These are phyloP conservation scores for Limnothrissa miodon DNA, from an alignment of 2,113 vertebrate genomes.

Conservation along the genomic window DNA sequence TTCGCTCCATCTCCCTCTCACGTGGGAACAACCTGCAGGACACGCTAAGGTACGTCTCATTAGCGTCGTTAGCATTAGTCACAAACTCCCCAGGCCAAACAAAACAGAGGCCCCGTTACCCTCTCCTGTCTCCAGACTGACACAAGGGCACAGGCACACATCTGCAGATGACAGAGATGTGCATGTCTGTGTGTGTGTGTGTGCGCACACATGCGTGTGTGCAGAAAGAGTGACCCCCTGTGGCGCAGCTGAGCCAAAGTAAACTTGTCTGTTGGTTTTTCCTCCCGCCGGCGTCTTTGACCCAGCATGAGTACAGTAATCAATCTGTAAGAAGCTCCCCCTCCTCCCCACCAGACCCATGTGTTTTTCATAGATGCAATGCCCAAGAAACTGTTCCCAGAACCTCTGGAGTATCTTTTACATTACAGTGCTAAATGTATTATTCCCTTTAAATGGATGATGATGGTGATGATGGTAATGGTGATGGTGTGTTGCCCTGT, in stretches of 20 bases:
- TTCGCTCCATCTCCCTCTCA: slow-evolving; percentile 95
- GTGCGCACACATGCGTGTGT: neutral
- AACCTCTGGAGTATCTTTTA: neutral
- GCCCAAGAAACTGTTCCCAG: neutral
- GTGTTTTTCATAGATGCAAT: neutral
- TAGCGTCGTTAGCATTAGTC: neutral
- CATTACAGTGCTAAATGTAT: neutral
- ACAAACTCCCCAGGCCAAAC: neutral
- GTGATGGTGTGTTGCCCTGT: neutral
- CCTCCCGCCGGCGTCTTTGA: neutral
- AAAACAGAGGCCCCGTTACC: neutral
- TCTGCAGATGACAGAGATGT: neutral
- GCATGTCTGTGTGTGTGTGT: neutral
- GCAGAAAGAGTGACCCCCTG: slow-evolving; percentile 12
- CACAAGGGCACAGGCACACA: neutral
- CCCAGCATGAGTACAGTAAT: neutral
- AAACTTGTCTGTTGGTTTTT: slow-evolving; percentile 2
- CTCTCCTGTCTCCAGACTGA: neutral
- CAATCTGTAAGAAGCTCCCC: neutral
- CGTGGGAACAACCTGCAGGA: slow-evolving; percentile 97
- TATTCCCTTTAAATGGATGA: neutral
- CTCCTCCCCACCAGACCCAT: neutral
- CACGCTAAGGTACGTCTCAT: slow-evolving; percentile 82
- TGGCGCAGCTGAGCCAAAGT: slow-evolving; percentile 11
- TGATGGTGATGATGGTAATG: neutral